phyloP scores from a whole-genome alignment of 2,113 vertebrate genomes.

The Anarrhichthys ocellatus region DNA sequence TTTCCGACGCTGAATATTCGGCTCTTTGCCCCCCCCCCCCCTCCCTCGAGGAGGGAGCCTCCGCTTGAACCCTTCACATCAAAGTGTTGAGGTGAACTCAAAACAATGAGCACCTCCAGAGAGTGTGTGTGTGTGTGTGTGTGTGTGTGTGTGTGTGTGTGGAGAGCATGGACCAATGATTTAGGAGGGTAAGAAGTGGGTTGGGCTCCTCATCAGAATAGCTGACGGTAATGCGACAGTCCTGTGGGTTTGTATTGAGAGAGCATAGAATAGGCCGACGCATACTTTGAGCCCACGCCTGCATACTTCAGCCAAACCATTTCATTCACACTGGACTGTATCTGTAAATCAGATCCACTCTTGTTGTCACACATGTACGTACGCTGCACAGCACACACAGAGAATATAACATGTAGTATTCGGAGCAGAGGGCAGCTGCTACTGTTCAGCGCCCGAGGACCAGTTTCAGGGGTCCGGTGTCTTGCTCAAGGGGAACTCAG shows the following conservation, averaged over 20 bases:
- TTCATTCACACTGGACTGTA: not conserved
- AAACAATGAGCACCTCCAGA: slow-evolving; percentile 67
- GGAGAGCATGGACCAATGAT: slow-evolving; percentile 18
- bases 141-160: not conserved
- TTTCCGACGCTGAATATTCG: slow-evolving; percentile 55
- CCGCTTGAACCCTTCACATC: slow-evolving; percentile 67
- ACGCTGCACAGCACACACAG: no score
- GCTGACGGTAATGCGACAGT: slow-evolving; percentile 12
- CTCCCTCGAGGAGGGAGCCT: slow-evolving; percentile 50
- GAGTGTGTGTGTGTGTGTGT: not conserved
- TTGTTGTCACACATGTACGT: no score
- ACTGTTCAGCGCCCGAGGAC: no score
- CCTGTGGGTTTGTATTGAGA: slow-evolving; percentile 33
- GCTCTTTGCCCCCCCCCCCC: slow-evolving; percentile 32
- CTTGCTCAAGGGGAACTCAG: no score
- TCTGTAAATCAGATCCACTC: no score
- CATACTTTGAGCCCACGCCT: slow-evolving; percentile 24
- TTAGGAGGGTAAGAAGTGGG: slow-evolving; percentile 43
- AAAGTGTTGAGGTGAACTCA: slow-evolving; percentile 71
- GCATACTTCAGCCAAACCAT: not conserved
- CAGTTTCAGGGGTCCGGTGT: no score
- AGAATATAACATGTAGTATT: no score
- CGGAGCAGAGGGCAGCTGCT: no score
- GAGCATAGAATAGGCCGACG: not conserved
- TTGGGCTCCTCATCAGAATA: slow-evolving; percentile 36